Evolutionary conservation across 2,797 vertebrate genomes (phyloP).

Genomic region (Gymnothorax javanicus): DNA sequence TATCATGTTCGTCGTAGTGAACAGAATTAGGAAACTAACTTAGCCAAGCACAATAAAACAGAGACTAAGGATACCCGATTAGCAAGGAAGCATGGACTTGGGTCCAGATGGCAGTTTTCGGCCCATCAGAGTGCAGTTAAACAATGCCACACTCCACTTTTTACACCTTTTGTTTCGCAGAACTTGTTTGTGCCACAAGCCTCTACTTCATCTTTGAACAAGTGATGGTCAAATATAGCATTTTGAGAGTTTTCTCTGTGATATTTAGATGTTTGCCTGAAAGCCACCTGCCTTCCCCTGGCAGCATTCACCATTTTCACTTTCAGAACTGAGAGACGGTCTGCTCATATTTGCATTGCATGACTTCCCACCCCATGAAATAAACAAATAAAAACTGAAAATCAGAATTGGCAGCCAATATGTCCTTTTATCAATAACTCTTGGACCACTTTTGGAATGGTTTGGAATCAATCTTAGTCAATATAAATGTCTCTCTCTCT

Average conservation of each 20-base stretch:
- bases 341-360: not conserved
- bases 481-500: not conserved
- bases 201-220: not conserved
- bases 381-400: not conserved
- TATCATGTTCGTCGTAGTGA: conserved; percentile 87
- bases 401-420: not conserved
- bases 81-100: conserved; percentile 52
- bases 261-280: not conserved
- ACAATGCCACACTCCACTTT: not conserved
- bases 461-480: not conserved
- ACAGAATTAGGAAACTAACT: conserved; percentile 93
- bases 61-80: conserved; percentile 59
- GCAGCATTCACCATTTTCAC: not conserved
- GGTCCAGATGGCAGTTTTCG: not conserved
- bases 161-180: not conserved
- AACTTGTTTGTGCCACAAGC: not conserved
- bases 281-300: not conserved
- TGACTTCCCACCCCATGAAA: not conserved
- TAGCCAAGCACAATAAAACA: conserved; percentile 95
- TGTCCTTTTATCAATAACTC: not conserved
- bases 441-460: not conserved
- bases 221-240: not conserved
- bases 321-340: not conserved
- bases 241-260: not conserved
- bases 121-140: not conserved